phyloP scores from a whole-genome alignment of 2,113 vertebrate genomes.

The Pardalotus punctatus region DNA sequence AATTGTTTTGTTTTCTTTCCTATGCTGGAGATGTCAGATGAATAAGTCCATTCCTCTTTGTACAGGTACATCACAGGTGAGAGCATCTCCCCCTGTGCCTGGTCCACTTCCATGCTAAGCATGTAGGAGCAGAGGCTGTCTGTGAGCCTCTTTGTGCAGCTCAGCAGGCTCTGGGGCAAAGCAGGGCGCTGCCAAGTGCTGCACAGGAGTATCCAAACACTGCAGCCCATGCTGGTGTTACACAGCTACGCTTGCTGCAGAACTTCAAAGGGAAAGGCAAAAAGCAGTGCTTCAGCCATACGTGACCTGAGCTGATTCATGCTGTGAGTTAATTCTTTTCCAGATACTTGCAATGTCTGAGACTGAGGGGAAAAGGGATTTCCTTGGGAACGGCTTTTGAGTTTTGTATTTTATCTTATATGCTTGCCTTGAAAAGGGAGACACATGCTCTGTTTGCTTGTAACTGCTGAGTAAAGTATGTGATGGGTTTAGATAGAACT shows the following conservation, averaged over 20 bases:
- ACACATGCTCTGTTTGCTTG: not conserved
- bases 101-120: not conserved
- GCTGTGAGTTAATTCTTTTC: not conserved
- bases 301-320: not conserved
- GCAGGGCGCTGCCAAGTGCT: not conserved
- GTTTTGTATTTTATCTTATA: not conserved
- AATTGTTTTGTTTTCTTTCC: not conserved
- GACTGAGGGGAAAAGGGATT: not conserved
- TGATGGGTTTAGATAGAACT: not conserved
- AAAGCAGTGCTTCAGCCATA: not conserved
- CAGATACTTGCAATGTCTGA: not conserved
- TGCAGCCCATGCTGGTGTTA: not conserved
- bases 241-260: not conserved
- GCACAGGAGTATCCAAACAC: not conserved
- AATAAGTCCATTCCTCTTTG: not conserved
- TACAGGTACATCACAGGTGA: not conserved
- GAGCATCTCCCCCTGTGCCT: not conserved
- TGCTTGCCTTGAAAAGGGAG: not conserved
- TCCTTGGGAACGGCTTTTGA: not conserved
- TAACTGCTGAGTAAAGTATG: not conserved
- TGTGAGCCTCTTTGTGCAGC: not conserved
- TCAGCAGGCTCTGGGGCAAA: not conserved
- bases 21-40: not conserved
- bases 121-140: not conserved
- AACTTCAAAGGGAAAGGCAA: not conserved